Evolutionary conservation across 2,888 invertebrate species (phyloP).

Genomic region (Steromphala cineraria): DNA sequence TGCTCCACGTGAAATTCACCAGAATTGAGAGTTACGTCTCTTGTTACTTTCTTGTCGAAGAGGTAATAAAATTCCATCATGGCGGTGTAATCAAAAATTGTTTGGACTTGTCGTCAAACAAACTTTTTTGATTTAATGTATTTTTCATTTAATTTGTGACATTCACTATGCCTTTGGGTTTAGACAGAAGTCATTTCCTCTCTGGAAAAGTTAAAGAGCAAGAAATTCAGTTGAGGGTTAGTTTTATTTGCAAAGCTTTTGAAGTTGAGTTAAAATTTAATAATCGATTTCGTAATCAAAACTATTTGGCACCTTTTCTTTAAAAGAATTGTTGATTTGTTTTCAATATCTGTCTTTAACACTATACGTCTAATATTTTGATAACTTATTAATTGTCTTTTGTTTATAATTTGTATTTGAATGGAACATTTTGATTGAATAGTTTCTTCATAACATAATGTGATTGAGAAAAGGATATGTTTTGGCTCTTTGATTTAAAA

Average conservation of each 20-base stretch:
- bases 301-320: background rate
- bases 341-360: too few species aligned
- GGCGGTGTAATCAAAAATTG: conserved; percentile 11
- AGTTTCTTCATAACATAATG: too few species aligned
- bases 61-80: background rate
- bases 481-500: too few species aligned
- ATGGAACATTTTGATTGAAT: too few species aligned
- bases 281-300: background rate
- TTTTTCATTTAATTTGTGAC: background rate
- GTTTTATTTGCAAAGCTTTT: background rate
- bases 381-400: too few species aligned
- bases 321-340: background rate
- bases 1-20: too few species aligned
- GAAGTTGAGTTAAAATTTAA: background rate
- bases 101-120: background rate
- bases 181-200: conserved; percentile 60
- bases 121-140: background rate
- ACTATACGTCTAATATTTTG: too few species aligned
- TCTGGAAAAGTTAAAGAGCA: conserved; percentile 54
- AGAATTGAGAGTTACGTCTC: background rate
- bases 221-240: conserved; percentile 55
- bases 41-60: background rate
- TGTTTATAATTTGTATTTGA: too few species aligned
- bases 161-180: conserved; percentile 59
- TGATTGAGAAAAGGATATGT: too few species aligned